Conservation (phyloP, 2,113 vertebrate genomes). For the Peromyscus leucopus region DNA sequence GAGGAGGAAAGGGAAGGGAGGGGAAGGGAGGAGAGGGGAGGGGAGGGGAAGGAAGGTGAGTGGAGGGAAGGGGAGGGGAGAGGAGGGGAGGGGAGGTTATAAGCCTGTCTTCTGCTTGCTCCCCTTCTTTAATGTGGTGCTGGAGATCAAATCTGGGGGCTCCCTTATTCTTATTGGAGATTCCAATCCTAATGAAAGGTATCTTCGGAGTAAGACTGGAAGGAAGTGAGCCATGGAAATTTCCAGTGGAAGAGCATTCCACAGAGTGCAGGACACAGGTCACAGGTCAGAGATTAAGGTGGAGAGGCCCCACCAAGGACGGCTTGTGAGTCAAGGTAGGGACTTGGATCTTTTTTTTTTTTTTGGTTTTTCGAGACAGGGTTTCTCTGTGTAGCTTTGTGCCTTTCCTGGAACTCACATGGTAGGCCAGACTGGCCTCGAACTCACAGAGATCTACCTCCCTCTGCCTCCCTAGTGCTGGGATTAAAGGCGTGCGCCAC, state of each 20-base stretch:
- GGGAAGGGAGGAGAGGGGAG: background rate
- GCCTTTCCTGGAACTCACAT: too few species aligned
- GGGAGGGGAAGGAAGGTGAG: too few species aligned
- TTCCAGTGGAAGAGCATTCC: conserved; percentile 20
- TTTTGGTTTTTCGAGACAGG: background rate
- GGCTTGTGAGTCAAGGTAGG: background rate
- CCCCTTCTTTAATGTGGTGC: background rate
- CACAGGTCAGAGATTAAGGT: background rate
- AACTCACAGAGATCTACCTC: too few species aligned
- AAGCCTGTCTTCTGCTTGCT: background rate
- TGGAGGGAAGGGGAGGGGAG: rapidly evolving
- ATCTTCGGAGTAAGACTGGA: background rate
- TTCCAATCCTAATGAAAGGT: background rate
- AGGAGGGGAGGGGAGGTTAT: background rate
- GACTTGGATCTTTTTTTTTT: background rate
- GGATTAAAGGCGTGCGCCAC: too few species aligned
- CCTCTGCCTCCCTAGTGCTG: too few species aligned
- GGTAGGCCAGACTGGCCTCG: too few species aligned
- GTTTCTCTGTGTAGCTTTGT: background rate
- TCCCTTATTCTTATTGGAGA: background rate
- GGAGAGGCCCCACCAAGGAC: background rate
- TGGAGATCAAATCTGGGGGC: background rate
- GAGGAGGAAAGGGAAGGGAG: too few species aligned
- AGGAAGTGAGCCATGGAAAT: background rate
- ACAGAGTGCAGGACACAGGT: background rate